Conservation (phyloP, 2,888 invertebrate genomes). For the Linnaemya tessellans region DNA sequence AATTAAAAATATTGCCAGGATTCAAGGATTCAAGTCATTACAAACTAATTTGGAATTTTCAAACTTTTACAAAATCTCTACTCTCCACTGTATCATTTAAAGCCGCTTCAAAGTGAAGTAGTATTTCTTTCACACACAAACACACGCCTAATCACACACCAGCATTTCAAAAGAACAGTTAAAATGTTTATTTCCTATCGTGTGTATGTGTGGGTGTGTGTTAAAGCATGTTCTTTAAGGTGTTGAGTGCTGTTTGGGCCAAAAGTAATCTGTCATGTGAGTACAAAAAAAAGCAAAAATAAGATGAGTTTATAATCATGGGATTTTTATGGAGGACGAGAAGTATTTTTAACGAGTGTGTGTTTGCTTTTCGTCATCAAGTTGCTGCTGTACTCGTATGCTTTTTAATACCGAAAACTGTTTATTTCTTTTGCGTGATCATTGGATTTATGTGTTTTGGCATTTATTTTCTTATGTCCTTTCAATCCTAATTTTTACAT, state of each 20-base stretch:
- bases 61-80: not conserved
- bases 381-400: not conserved
- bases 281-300: not conserved
- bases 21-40: no score
- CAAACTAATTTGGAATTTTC: no score
- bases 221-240: not conserved
- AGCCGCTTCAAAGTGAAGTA: not conserved
- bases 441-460: constrained; percentile 46
- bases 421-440: constrained; percentile 67
- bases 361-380: constrained; percentile 37
- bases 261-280: constrained; percentile 54
- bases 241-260: constrained; percentile 29
- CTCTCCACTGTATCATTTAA: constrained; percentile 3
- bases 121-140: not conserved
- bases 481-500: not conserved
- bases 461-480: not conserved
- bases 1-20: no score
- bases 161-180: constrained; percentile 9
- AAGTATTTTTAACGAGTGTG: not conserved
- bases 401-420: constrained; percentile 48
- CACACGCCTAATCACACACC: not conserved
- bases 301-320: not conserved
- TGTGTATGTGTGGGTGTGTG: not conserved
- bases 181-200: constrained; percentile 28
- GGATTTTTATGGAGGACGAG: not conserved